phyloP scores from a whole-genome alignment of 1,140 invertebrate genomes.

The Anagrus nilaparvatae region DNA sequence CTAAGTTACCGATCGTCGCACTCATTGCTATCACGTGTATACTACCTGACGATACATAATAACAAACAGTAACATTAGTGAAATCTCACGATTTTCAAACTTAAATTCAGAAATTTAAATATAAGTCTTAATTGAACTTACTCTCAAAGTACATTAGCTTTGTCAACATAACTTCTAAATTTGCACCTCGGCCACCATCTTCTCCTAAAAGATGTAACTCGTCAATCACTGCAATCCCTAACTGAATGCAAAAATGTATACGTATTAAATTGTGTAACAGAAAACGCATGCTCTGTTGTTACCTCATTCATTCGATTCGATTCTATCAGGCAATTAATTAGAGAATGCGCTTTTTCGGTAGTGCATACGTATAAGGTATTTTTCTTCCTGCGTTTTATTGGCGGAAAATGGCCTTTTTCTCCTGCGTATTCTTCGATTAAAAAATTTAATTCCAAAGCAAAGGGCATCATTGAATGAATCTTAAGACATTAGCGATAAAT shows the following conservation, averaged over 20 bases:
- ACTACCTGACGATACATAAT: conserved; percentile 49
- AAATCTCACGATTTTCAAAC: too few species aligned
- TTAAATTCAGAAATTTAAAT: conserved; percentile 4
- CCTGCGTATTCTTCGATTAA: conserved; percentile 91
- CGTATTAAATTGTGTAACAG: too few species aligned
- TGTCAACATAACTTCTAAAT: conserved; percentile 71
- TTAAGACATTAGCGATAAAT: conserved; percentile 29
- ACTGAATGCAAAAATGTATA: conserved; percentile 20
- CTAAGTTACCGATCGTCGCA: conserved; percentile 88
- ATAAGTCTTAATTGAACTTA: conserved; percentile 33
- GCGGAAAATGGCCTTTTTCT: conserved; percentile 77
- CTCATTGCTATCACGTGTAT: conserved; percentile 94
- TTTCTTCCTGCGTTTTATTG: conserved; percentile 62
- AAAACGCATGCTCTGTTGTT: conserved; percentile 6
- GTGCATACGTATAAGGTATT: conserved; percentile 83
- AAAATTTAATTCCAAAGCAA: conserved; percentile 80
- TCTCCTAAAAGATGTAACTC: conserved; percentile 94
- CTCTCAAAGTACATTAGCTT: conserved; percentile 66
- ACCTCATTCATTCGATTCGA: conserved; percentile 56
- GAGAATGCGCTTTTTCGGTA: conserved; percentile 83
- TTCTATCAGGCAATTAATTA: conserved; percentile 83
- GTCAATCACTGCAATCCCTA: conserved; percentile 74
- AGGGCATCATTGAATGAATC: conserved; percentile 72
- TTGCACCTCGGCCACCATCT: conserved; percentile 62
- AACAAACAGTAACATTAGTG: too few species aligned